Base-by-base conservation (phyloP, 2,888 invertebrate genomes). In the Machimus atricapillus region DNA sequence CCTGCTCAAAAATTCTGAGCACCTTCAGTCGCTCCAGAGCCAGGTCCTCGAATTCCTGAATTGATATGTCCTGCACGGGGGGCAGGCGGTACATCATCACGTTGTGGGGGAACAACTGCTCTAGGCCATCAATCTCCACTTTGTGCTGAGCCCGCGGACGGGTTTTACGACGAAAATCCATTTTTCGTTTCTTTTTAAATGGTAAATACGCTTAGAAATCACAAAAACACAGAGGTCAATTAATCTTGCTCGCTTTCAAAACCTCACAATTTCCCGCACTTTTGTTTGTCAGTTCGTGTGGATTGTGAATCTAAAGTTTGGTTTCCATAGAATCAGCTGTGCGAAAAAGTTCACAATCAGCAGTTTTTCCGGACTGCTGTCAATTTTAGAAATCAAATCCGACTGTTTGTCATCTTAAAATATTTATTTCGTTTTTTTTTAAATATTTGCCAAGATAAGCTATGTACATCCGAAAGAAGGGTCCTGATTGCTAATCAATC, bases 41-140 rank as follows among this genome's bases (percentile, higher is more conserved):
- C 89, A 97, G 94, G 78, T 96, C 95, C 93, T 98, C 97, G 92
- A 98, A 98, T 92, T 98, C 97, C 88, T 95, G 94, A 31, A 98
- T 93, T 86, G 95, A 94, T 88, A 98, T 94, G 87, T 95, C 94
- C 88, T 95, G 95, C 43, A 91, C 93, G 7, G 98, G 98, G 43
- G 97, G 96, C 43, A 94, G 90, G 90, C 94, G 94, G 91, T 98
- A 98, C 91, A 98, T 94, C 92, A 95, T 95, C 16, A 98, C 93
- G 93, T 96, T 96, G 90, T 96, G 95, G 1, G 95, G 95, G 93
- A 96, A 97, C 66, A 93, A 92, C 90, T 94, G 94, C 23, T 93
- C 92, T 8, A 94, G 92, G 90, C 93, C 93, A 40, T 93, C 93
- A 16, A 91, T 90, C 79, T 92, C 89, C 6, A 91, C 90, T 46